These are phyloP conservation scores for Drosophila pandora DNA, from an alignment of 1,140 invertebrate genomes.

Conservation along the genomic window DNA sequence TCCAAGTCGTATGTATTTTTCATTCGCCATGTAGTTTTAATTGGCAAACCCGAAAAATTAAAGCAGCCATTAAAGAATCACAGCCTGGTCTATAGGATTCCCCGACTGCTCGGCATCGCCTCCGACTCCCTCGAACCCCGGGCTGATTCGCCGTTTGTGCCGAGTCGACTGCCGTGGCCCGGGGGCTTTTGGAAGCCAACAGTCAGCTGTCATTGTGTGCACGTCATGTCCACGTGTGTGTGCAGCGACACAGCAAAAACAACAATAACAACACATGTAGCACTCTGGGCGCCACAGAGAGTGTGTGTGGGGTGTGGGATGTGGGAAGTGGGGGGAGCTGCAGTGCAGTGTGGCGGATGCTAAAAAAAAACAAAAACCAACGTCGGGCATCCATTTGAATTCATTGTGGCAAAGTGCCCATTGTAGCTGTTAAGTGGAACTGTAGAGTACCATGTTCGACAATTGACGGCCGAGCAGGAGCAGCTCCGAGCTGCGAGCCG, in stretches of 20 bases:
- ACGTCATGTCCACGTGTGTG: slow-evolving; percentile 73
- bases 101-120: slow-evolving; percentile 18
- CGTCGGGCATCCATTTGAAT: slow-evolving; percentile 81
- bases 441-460: slow-evolving; percentile 83
- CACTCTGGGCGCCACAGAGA: slow-evolving; percentile 6
- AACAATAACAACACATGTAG: slow-evolving; percentile 64
- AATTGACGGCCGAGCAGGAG: slow-evolving; percentile 76
- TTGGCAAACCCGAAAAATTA: slow-evolving; percentile 78
- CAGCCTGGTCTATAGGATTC: slow-evolving; percentile 46
- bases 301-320: slow-evolving; percentile 5
- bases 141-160: slow-evolving; percentile 51
- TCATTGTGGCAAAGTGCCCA: slow-evolving; percentile 83
- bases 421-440: slow-evolving; percentile 83
- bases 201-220: slow-evolving; percentile 81
- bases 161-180: slow-evolving; percentile 60
- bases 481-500: slow-evolving; percentile 6
- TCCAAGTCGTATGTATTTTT: slow-evolving; percentile 62
- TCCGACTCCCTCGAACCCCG: neutral
- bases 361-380: slow-evolving; percentile 45
- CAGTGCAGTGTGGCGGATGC: slow-evolving; percentile 7
- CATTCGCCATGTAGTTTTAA: slow-evolving; percentile 81
- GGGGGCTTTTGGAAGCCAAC: slow-evolving; percentile 79
- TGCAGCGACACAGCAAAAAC: slow-evolving; percentile 55
- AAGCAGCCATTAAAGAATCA: slow-evolving; percentile 82
- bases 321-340: neutral